phyloP scores from a whole-genome alignment of 2,888 invertebrate species.

The Sphecodes monilicornis region DNA sequence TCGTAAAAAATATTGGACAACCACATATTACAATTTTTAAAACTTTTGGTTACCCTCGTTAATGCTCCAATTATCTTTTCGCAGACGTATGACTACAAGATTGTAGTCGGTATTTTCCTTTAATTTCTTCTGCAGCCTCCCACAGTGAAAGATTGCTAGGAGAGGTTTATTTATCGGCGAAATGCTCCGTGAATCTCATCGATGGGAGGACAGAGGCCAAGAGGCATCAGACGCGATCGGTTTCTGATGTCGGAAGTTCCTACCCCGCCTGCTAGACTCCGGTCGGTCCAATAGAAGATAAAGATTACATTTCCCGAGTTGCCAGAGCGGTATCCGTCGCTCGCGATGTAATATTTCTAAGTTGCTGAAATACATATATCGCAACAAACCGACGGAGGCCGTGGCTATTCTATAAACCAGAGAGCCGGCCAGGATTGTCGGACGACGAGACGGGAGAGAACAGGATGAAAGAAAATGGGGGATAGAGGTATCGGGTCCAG shows the following conservation, averaged over 20 bases:
- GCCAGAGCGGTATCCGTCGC: slow-evolving; percentile 44
- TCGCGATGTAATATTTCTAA: slow-evolving; percentile 70
- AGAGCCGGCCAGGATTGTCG: slow-evolving; percentile 15
- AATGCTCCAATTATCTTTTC: too few species aligned
- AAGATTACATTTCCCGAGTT: slow-evolving; percentile 59
- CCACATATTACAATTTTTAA: neutral
- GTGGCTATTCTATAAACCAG: slow-evolving; percentile 61
- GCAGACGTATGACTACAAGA: neutral
- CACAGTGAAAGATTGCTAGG: neutral
- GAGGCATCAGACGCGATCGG: slow-evolving; percentile 42
- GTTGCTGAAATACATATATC: slow-evolving; percentile 61
- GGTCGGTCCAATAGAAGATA: slow-evolving; percentile 49
- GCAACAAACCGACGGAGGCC: slow-evolving; percentile 57
- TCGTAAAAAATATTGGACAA: too few species aligned
- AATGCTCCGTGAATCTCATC: slow-evolving; percentile 26
- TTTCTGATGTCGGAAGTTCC: slow-evolving; percentile 37
- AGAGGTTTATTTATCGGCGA: neutral
- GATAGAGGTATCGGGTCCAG: slow-evolving; percentile 51
- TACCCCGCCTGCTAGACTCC: slow-evolving; percentile 1
- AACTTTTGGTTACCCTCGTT: neutral
- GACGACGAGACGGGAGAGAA: neutral
- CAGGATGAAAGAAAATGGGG: slow-evolving; percentile 4
- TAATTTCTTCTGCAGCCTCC: neutral
- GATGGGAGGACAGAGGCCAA: slow-evolving; percentile 19
- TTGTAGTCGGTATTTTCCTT: neutral